These are phyloP conservation scores for Drosophila truncata DNA, from an alignment of 1,140 invertebrate genomes.

Conservation along the genomic window DNA sequence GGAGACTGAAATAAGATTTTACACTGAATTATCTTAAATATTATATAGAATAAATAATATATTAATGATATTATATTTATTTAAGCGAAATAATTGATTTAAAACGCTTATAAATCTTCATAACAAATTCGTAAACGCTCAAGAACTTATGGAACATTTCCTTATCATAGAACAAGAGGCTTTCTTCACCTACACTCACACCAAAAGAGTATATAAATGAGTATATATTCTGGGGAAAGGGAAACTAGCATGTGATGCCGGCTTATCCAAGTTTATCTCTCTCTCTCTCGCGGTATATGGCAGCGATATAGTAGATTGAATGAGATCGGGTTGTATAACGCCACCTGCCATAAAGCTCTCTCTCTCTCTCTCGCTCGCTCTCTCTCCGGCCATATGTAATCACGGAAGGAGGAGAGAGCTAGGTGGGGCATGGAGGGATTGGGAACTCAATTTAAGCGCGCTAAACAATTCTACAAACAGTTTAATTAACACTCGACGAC, in stretches of 20 bases:
- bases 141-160: not conserved
- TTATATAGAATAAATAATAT: not conserved
- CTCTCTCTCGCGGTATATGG: not conserved
- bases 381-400: conserved; percentile 9
- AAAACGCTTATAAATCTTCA: not conserved
- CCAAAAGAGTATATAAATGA: not conserved
- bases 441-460: conserved; percentile 29
- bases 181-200: not conserved
- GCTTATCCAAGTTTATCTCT: conserved; percentile 32
- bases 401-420: not conserved
- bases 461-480: conserved; percentile 67
- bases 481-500: conserved; percentile 63
- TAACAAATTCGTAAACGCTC: not conserved
- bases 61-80: not conserved
- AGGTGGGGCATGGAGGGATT: not conserved
- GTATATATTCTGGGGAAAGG: not conserved
- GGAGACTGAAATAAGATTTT: not conserved
- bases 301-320: conserved; percentile 33
- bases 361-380: conserved; percentile 13
- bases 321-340: conserved; percentile 48
- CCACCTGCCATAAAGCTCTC: not conserved
- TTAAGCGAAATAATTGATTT: not conserved
- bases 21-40: not conserved
- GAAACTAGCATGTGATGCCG: conserved; percentile 25
- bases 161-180: not conserved